Base-by-base conservation (phyloP, 2,113 vertebrate genomes). In the Macheiramphus alcinus region DNA sequence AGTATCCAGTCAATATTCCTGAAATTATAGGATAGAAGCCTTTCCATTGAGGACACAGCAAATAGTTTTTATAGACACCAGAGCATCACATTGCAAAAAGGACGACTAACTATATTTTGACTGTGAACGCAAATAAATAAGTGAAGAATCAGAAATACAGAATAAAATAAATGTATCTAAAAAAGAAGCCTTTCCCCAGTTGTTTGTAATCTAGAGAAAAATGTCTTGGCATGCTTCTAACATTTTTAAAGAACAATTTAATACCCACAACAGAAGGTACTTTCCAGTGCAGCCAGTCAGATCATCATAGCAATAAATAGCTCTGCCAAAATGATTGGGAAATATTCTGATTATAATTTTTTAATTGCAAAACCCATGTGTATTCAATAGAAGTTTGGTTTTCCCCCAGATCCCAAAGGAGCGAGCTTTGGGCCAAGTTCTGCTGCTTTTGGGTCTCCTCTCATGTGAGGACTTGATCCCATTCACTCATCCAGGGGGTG, bases 11-110 rank as follows among this genome's bases (percentile, higher is more conserved):
- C 95, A 87, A 97, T 95, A 96, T 17, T 55, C 80, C 78, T 93
- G 94, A 90, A 97, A 95, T 87, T 93, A 92, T 5, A 95, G 93
- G 72, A 86, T 25, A 58, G 76, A 95, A 91, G 34, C 66, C 53
- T 81, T 74, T 88, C 58, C 40, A 62, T 3, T 42, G 74, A 89
- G 91, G 66, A 72, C 62, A 88, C 27, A 70, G 62, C n/a, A 93
- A 84, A 38, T 47, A 93, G 15, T 82, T 82, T 93, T 43, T 53
- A 80, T 34, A 53, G 75, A 48, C 40, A 43, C 3, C 53, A 88
- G 65, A 79, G 48, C 80, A 82, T 3, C 13, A 4, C 21, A 38
- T 13, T 23, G 25, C 52, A 68, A 50, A 73, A 62, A 76, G 25
- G 40, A 42, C 25, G 12, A 32, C 40, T 73, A 58, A 25, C 32